Percentiles rank a stretch among this genome's conserved stretches.
These are phyloP conservation scores for Mantis religiosa DNA, from an alignment of 2,888 invertebrate genomes.

Conservation along the genomic window DNA sequence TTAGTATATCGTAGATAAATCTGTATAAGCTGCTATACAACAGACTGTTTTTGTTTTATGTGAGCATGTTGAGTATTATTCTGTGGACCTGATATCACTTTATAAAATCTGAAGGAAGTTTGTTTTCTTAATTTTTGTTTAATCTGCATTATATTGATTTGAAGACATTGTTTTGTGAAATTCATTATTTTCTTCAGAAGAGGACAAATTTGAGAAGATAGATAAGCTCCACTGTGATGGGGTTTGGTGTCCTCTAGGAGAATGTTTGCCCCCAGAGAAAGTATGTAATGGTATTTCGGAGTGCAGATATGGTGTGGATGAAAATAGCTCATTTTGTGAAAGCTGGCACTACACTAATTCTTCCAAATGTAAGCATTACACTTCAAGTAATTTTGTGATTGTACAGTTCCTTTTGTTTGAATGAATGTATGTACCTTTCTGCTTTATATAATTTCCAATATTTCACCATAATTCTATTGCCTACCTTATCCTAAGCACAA, in stretches of 20 bases:
- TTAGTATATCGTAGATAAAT: too few relatives aligned
- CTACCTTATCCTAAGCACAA: too few relatives aligned
- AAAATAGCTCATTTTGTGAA: slow-evolving; percentile 50
- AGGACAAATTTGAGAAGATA: not conserved
- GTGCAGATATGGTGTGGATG: slow-evolving; percentile 68
- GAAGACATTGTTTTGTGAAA: not conserved
- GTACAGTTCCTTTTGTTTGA: not conserved
- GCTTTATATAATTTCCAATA: too few relatives aligned
- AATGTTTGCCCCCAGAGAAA: slow-evolving; percentile 55
- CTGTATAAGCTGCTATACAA: too few relatives aligned
- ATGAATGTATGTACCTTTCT: too few relatives aligned
- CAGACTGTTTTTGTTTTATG: too few relatives aligned
- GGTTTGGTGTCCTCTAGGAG: slow-evolving; percentile 63
- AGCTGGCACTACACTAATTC: slow-evolving; percentile 37
- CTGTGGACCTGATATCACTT: too few relatives aligned
- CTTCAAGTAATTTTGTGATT: not conserved
- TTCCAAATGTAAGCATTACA: not conserved
- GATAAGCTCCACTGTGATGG: slow-evolving; percentile 51
- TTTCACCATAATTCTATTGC: too few relatives aligned
- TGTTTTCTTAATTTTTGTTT: too few relatives aligned
- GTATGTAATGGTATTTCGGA: slow-evolving; percentile 65
- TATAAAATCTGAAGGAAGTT: too few relatives aligned
- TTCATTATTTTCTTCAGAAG: not conserved
- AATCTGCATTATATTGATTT: too few relatives aligned
- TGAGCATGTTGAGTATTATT: too few relatives aligned